These are phyloP conservation scores for Peribatodes rhomboidaria DNA, from an alignment of 2,888 invertebrate genomes.

Conservation along the genomic window DNA sequence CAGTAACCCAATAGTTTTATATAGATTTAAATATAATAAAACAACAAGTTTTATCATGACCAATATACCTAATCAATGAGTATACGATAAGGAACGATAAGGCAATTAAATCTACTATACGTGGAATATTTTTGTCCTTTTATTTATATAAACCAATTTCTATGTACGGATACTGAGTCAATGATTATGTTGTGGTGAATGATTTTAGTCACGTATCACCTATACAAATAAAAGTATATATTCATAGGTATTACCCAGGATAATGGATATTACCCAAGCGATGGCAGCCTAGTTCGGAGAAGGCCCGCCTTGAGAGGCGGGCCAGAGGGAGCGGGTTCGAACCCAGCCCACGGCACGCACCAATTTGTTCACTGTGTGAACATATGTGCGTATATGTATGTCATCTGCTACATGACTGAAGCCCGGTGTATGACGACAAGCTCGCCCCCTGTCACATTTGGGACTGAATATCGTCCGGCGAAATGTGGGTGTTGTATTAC, in stretches of 20 bases:
- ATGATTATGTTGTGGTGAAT: background rate
- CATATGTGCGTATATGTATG: no score
- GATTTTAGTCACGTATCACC: conserved; percentile 9
- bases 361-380: no score
- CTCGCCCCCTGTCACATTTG: no score
- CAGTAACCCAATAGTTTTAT: conserved; percentile 2
- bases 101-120: conserved; percentile 1
- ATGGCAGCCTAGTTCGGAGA: no score
- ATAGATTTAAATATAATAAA: conserved; percentile 9
- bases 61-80: conserved; percentile 18
- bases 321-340: no score
- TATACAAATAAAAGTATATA: background rate
- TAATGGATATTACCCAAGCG: background rate
- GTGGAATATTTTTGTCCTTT: conserved; percentile 8
- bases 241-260: background rate
- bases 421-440: no score
- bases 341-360: no score
- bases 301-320: no score
- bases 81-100: conserved; percentile 17
- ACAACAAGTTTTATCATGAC: conserved; percentile 5
- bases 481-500: no score
- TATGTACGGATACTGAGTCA: conserved; percentile 1
- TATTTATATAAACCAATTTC: background rate
- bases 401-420: no score
- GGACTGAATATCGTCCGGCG: no score